Evolutionary conservation across 1,140 invertebrate genomes (phyloP), one percentile per base, ranked within the genome.

Genomic region (Drosophila serrata): DNA sequence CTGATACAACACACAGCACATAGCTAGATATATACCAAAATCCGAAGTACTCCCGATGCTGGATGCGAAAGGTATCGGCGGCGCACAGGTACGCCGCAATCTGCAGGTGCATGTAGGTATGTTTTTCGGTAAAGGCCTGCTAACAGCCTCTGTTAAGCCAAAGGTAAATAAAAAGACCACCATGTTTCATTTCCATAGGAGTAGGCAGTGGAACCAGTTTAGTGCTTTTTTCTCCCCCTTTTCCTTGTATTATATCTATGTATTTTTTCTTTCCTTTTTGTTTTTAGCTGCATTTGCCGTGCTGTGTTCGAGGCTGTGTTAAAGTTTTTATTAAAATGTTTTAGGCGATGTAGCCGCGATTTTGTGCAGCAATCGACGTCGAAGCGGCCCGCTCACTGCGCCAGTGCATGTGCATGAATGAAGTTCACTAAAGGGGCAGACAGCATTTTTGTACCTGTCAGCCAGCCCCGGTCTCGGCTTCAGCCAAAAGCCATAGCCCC

Each of bases 321-420:
- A 78, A 65, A 84, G 73, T 70, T 84, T 84, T 78, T 51, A 79
- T 72, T 58, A 70, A 72, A 72, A 72, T 59, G 68, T 73, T 59
- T 73, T 73, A 42, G 69, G 43, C 39, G 69, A 73, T 73, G 69
- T 59, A 35, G 65, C 69, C 40, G 69, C 69, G 51, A 59, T 73
- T 73, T 73, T 73, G 51, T 70, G 68, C 68, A 72, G 42, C 68
- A 70, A 67, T 45, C 65, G 37, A 40, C 24, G 76, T 39, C 63
- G 61, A 12, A 48, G 49, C 57, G 39, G 46, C 48, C 64, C 78
- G 60, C 75, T 67, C 65, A 63, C 73, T 76, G 58, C 75, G 48
- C 84, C 84, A 79, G 70, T 84, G 78, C 79, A 87, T 87, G 82
- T 84, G 78, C 79, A 87, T 87, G 82, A 87, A 87, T 87, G 82